These are phyloP conservation scores for Lutraria lutraria DNA, from an alignment of 2,888 invertebrate species.

Conservation along the genomic window DNA sequence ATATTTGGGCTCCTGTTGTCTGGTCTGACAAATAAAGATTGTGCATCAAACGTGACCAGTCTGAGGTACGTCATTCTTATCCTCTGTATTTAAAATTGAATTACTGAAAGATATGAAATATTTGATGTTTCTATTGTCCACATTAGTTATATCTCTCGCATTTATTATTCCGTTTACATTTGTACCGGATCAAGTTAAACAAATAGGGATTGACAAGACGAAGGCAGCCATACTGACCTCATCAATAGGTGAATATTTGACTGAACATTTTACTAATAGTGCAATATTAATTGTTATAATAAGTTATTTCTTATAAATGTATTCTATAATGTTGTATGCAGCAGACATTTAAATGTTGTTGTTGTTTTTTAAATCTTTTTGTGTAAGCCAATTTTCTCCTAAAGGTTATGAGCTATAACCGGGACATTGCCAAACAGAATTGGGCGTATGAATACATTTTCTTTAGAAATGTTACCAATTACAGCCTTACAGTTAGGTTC, in stretches of 20 bases:
- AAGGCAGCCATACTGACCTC: not conserved
- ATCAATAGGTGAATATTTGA: not conserved
- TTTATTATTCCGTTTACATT: not conserved
- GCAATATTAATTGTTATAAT: too few species aligned
- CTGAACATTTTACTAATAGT: too few species aligned
- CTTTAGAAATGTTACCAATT: too few species aligned
- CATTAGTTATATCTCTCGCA: not conserved
- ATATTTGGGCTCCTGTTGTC: not conserved
- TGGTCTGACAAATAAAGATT: not conserved
- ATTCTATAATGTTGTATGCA: too few species aligned
- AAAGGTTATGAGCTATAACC: too few species aligned
- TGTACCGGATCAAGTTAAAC: not conserved
- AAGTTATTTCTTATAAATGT: too few species aligned
- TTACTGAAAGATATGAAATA: not conserved
- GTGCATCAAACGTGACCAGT: not conserved
- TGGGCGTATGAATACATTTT: too few species aligned
- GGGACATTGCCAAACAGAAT: too few species aligned
- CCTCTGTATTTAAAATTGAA: not conserved
- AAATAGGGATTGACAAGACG: not conserved
- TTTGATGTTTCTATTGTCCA: not conserved
- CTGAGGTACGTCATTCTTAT: not conserved
- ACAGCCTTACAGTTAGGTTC: too few species aligned
- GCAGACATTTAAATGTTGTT: too few species aligned
- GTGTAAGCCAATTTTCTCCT: not conserved
- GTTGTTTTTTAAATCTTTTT: not conserved